phyloP scores from a whole-genome alignment of 1,140 invertebrate species.

The Wiebesia pumilae region DNA sequence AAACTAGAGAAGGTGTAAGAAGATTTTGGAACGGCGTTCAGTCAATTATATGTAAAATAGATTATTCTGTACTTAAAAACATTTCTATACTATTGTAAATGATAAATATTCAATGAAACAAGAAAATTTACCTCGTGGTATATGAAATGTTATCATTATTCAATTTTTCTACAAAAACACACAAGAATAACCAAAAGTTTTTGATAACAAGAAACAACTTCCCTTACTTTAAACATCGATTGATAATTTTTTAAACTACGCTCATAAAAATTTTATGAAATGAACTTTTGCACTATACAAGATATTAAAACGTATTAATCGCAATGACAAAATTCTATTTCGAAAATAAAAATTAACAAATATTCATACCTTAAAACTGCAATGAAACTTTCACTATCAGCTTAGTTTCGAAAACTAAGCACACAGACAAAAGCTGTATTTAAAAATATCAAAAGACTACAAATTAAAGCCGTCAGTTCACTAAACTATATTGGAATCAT shows the following conservation, averaged over 20 bases:
- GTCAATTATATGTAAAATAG: neutral
- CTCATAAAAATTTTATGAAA: neutral
- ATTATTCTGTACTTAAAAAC: neutral
- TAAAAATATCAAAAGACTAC: neutral
- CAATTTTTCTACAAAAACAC: neutral
- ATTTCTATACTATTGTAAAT: neutral
- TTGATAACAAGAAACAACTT: neutral
- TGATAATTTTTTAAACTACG: neutral
- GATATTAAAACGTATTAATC: neutral
- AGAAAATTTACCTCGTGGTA: neutral
- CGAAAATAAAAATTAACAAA: neutral
- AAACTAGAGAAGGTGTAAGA: neutral
- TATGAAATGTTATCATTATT: neutral
- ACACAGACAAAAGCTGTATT: neutral
- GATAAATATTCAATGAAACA: neutral
- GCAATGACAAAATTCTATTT: neutral
- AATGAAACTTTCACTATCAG: constrained; percentile 44
- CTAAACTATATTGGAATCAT: neutral
- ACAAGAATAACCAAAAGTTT: neutral
- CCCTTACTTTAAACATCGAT: neutral
- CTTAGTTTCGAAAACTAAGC: constrained; percentile 26
- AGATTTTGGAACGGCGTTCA: neutral
- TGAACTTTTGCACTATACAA: constrained; percentile 35
- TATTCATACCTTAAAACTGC: constrained; percentile 6
- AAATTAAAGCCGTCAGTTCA: neutral